Percentiles rank a stretch among this genome's conserved stretches.
Conservation (phyloP, 2,888 invertebrate species). For the Caenorhabditis angaria region DNA sequence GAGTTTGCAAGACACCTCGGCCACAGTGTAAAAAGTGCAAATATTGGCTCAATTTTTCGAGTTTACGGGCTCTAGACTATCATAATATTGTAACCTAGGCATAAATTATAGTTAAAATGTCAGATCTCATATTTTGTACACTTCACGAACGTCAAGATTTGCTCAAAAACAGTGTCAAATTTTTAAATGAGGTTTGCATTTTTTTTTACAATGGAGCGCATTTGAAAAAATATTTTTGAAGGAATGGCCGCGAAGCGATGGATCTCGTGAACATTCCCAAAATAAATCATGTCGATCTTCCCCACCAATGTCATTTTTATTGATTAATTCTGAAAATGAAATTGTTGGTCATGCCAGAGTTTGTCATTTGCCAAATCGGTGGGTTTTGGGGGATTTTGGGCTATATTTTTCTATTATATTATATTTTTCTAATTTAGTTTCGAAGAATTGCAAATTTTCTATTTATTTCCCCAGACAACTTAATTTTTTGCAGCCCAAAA, state of each 20-base stretch:
- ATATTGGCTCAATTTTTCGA: neutral
- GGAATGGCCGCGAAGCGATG: conserved; percentile 61
- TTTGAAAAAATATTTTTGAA: conserved; percentile 10
- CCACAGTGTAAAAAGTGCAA: neutral
- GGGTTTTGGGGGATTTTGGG: neutral
- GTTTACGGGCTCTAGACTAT: neutral
- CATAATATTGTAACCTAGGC: too few species aligned
- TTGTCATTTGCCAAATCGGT: conserved; percentile 55
- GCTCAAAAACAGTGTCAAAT: conserved; percentile 44
- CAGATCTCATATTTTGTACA: conserved; percentile 33
- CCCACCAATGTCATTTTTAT: conserved; percentile 62
- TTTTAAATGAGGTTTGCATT: conserved; percentile 54
- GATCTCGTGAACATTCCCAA: conserved; percentile 52
- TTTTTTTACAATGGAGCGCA: neutral
- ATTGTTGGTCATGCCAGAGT: conserved; percentile 60
- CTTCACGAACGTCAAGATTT: conserved; percentile 46
- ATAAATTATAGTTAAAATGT: neutral
- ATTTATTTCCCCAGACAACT: too few species aligned
- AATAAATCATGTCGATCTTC: conserved; percentile 43
- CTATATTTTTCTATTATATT: neutral
- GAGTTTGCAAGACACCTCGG: neutral
- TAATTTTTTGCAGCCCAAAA: conserved; percentile 24
- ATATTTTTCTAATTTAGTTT: neutral
- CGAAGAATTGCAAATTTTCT: neutral
- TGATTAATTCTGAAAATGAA: conserved; percentile 34